These are phyloP conservation scores for Odontocerum albicorne DNA, from an alignment of 2,888 invertebrate species.

Conservation along the genomic window DNA sequence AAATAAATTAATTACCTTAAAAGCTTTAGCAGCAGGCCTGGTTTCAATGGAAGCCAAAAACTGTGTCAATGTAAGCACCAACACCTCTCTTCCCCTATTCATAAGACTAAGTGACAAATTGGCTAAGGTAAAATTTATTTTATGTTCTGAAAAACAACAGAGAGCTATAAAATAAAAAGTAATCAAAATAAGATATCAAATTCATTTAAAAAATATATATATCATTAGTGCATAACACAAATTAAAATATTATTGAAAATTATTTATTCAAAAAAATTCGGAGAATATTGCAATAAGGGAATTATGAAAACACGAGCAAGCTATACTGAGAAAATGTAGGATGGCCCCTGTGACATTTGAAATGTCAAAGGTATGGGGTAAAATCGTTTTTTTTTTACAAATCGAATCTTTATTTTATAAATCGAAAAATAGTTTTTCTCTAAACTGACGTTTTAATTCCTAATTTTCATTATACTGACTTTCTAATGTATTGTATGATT, in stretches of 20 bases:
- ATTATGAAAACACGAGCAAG: background rate
- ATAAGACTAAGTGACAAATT: constrained; percentile 70
- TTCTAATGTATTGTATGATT: no score
- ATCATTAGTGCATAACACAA: no score
- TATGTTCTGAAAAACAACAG: constrained; percentile 65
- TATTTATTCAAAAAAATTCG: background rate
- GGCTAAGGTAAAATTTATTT: constrained; percentile 73
- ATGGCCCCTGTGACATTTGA: no score
- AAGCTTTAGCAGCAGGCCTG: constrained; percentile 66
- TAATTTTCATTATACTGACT: no score
- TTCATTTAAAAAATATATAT: no score
- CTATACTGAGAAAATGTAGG: no score
- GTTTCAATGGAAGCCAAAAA: constrained; percentile 69
- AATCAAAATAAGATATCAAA: constrained; percentile 33
- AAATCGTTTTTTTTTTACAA: no score
- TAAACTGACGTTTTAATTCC: no score
- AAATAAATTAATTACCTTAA: constrained; percentile 51
- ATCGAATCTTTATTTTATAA: no score
- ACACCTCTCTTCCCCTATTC: constrained; percentile 68
- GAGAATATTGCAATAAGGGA: background rate
- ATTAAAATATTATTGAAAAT: background rate
- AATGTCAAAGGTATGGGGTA: no score
- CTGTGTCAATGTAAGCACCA: constrained; percentile 73
- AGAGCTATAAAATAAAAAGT: constrained; percentile 12
- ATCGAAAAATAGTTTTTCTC: no score